Conservation (phyloP, 2,888 invertebrate species). For the Miltochrista miniata region DNA sequence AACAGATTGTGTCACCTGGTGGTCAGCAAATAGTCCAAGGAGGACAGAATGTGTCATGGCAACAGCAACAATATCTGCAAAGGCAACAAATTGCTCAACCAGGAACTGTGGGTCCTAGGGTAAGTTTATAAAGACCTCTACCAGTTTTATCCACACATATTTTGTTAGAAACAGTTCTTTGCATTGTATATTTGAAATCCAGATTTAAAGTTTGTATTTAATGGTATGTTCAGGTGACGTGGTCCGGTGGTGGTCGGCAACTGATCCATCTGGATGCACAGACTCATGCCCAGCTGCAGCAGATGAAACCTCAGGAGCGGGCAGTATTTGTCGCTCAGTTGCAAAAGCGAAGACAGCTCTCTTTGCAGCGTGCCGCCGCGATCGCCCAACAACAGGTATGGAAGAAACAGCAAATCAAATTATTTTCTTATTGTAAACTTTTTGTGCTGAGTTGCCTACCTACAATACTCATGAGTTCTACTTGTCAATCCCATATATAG, state of each 20-base stretch:
- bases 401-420: background rate
- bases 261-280: constrained; percentile 92
- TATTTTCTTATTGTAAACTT: too few species aligned
- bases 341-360: constrained; percentile 85
- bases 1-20: constrained; percentile 76
- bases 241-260: constrained; percentile 84
- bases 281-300: constrained; percentile 92
- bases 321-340: constrained; percentile 91
- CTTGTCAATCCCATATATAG: too few species aligned
- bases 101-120: constrained; percentile 77
- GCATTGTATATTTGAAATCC: too few species aligned
- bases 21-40: constrained; percentile 75
- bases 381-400: constrained; percentile 73
- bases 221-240: constrained; percentile 67
- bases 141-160: too few species aligned
- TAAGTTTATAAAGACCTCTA: constrained; percentile 42
- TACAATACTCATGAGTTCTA: too few species aligned
- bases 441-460: too few species aligned
- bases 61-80: constrained; percentile 78
- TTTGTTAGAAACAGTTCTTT: too few species aligned
- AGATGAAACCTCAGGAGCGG: constrained; percentile 91
- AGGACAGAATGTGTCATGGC: constrained; percentile 76
- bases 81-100: constrained; percentile 81
- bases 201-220: too few species aligned
- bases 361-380: constrained; percentile 78